Evolutionary conservation across 1,140 invertebrate species (phyloP), one percentile per base, ranked within the genome.

Genomic region (Nephotettix cincticeps): DNA sequence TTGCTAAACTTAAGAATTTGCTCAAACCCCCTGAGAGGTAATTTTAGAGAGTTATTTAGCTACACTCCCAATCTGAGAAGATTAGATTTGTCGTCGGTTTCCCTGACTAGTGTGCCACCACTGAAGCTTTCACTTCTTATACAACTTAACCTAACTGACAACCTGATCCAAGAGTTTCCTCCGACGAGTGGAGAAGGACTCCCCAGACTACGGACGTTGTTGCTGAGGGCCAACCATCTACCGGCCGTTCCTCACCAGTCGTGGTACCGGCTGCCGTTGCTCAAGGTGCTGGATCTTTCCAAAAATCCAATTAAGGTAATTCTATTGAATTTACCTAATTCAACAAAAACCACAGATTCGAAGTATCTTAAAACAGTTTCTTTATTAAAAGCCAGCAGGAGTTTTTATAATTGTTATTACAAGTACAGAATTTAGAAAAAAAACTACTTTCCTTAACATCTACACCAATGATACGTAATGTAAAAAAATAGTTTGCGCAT

Each of bases 1-100:
- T 83, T 97, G 28, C 85, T 93, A 54, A 88, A 86, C 73, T 80
- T 96, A 67, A 92, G 95, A 80, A 81, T 97, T 1, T 91, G 92
- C 40, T 87, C 86, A 66, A 97, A 96, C 80, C 84, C 86, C n/a
- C 79, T 93, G 0, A 87, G 92, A 73, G 91, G 92, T 45, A 95
- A 95, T 80, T 93, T 93, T 76, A 93, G 94, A 75, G 93, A 95
- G 79, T 83, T 95, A 17, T 94, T 95, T 76, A 90, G 94, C 77
- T 93, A 94, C 79, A 86, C 93, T n/a, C 93, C 92, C 30, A 89
- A 90, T 73, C 82, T 95, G 30, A 88, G 91, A 77, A 85, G 89
- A 77, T 84, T 96, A 66, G 90, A 88, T 78, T 80, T 95, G 72
- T 87, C 89, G 54, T 87, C 87, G 78, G 89, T 91, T 78, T 90